phyloP scores from a whole-genome alignment of 2,888 invertebrate species.

The Gandaritis pyraliata region DNA sequence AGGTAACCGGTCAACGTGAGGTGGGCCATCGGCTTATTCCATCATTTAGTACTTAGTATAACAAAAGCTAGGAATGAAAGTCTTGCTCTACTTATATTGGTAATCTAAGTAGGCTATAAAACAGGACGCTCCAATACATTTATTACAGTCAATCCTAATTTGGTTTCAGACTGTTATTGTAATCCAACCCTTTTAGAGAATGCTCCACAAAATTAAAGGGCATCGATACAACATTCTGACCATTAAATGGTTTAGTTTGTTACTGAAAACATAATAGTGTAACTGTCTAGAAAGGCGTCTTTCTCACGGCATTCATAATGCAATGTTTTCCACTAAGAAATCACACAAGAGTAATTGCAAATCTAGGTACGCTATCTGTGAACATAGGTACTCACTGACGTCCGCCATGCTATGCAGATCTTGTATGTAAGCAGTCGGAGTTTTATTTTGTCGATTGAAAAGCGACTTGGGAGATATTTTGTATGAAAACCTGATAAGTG shows the following conservation, averaged over 20 bases:
- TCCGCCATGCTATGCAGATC: no score
- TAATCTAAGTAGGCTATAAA: neutral
- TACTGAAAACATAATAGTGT: constrained; percentile 14
- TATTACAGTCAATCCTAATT: constrained; percentile 25
- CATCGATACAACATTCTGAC: constrained; percentile 18
- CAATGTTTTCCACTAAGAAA: constrained; percentile 9
- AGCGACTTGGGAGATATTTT: no score
- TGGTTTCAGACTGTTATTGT: constrained; percentile 34
- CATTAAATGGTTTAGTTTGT: constrained; percentile 22
- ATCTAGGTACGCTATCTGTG: no score
- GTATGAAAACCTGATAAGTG: no score
- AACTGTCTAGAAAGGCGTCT: constrained; percentile 15
- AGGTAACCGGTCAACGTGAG: no score
- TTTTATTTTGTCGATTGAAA: no score
- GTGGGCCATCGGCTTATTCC: no score
- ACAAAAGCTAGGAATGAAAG: no score
- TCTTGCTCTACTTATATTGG: no score
- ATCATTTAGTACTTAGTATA: no score
- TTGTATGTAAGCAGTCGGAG: no score
- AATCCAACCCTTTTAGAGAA: constrained; percentile 18
- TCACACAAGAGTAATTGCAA: neutral
- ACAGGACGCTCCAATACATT: constrained; percentile 15
- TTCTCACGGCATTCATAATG: constrained; percentile 17
- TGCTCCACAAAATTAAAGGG: constrained; percentile 25
- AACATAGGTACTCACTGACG: no score